phyloP scores from a whole-genome alignment of 2,113 vertebrate genomes.

The Hypocryptadius cinnamomeus region DNA sequence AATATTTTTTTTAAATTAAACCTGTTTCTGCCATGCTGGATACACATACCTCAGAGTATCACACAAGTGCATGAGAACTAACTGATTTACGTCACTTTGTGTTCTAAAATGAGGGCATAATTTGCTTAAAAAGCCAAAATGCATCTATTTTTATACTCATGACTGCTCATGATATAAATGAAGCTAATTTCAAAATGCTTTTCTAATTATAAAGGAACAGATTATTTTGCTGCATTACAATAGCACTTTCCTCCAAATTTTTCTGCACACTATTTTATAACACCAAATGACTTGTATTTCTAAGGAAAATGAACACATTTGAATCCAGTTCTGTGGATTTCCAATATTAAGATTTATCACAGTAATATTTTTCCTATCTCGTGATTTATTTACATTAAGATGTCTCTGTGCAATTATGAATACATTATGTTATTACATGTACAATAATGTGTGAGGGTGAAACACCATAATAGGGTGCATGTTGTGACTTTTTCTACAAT shows the following conservation, averaged over 20 bases:
- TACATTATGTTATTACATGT: not conserved
- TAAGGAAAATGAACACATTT: not conserved
- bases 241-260: not conserved
- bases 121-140: constrained; percentile 3
- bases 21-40: not conserved
- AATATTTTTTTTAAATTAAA: not conserved
- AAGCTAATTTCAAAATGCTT: not conserved
- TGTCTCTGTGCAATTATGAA: not conserved
- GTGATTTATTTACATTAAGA: not conserved
- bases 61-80: not conserved
- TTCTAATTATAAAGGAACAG: not conserved
- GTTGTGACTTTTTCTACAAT: not conserved
- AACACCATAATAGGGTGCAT: not conserved
- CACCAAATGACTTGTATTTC: not conserved
- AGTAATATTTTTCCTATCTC: not conserved
- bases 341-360: not conserved
- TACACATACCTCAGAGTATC: not conserved
- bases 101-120: not conserved
- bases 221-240: not conserved
- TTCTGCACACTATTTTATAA: not conserved
- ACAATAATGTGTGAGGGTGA: not conserved
- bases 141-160: not conserved
- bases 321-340: not conserved
- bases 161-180: not conserved
- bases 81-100: not conserved